Conservation (phyloP, 2,888 invertebrate species). For the Tetragnatha montana region DNA sequence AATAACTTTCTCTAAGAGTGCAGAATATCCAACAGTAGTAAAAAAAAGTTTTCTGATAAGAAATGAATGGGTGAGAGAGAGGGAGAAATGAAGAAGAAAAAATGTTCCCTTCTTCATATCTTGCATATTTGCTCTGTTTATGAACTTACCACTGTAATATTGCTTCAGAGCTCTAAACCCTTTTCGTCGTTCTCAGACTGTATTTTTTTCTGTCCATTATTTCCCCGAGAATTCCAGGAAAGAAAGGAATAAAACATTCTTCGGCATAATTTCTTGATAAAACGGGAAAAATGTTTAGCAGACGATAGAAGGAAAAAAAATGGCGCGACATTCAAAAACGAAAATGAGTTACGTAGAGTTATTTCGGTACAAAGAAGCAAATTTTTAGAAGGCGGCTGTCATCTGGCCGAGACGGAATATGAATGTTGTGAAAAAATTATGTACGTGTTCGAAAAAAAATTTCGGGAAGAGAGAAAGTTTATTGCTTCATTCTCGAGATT, state of each 20-base stretch:
- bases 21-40: neutral
- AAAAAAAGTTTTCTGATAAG: constrained; percentile 25
- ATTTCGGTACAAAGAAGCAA: constrained; percentile 10
- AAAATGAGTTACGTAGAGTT: constrained; percentile 42
- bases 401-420: neutral
- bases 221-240: neutral
- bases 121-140: constrained; percentile 34
- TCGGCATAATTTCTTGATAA: constrained; percentile 19
- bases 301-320: constrained; percentile 8
- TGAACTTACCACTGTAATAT: constrained; percentile 22
- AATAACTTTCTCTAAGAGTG: neutral
- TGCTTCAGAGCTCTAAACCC: constrained; percentile 20
- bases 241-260: constrained; percentile 15
- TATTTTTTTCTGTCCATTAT: neutral
- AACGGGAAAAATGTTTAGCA: neutral
- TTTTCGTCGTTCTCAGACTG: constrained; percentile 11
- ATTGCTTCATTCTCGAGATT: constrained; percentile 22
- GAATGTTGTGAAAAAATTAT: constrained; percentile 12
- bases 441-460: neutral
- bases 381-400: constrained; percentile 6
- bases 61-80: neutral
- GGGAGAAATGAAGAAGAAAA: neutral
- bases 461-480: constrained; percentile 7
- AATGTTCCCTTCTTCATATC: constrained; percentile 4
- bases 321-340: constrained; percentile 8